Evolutionary conservation across 2,888 invertebrate genomes (phyloP).

Genomic region (Dorcus parallelipipedus): DNA sequence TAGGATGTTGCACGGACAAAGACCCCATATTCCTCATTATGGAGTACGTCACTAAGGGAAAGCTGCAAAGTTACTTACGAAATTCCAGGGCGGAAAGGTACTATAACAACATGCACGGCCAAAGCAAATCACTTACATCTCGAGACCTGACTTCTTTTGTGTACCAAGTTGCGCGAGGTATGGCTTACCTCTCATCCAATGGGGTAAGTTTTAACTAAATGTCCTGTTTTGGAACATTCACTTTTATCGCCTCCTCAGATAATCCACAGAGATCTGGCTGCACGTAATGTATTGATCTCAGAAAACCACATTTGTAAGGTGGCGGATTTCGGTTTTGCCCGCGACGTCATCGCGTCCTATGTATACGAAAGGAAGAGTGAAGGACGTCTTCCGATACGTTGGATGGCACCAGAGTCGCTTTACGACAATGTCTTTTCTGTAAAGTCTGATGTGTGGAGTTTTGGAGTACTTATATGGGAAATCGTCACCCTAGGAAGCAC

Average conservation of each 20-base stretch:
- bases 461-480: conserved; percentile 93
- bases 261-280: conserved; percentile 87
- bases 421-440: conserved; percentile 92
- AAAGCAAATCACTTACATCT: conserved; percentile 75
- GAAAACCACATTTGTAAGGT: conserved; percentile 88
- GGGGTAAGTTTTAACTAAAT: conserved; percentile 60
- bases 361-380: conserved; percentile 87
- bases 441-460: conserved; percentile 95
- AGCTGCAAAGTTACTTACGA: conserved; percentile 83
- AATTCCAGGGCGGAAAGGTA: conserved; percentile 81
- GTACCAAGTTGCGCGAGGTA: conserved; percentile 86
- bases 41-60: conserved; percentile 86
- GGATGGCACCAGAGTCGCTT: conserved; percentile 96
- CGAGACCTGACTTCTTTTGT: conserved; percentile 86
- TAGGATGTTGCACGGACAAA: conserved; percentile 88
- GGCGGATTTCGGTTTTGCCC: conserved; percentile 90
- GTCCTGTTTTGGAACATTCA: neutral
- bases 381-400: conserved; percentile 65
- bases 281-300: conserved; percentile 81
- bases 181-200: conserved; percentile 80
- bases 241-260: conserved; percentile 53
- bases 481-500: conserved; percentile 93
- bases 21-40: conserved; percentile 90
- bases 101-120: conserved; percentile 74
- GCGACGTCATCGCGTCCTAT: conserved; percentile 84